Evolutionary conservation across 2,888 invertebrate species (phyloP).

Genomic region (Lasioglossum lativentre): DNA sequence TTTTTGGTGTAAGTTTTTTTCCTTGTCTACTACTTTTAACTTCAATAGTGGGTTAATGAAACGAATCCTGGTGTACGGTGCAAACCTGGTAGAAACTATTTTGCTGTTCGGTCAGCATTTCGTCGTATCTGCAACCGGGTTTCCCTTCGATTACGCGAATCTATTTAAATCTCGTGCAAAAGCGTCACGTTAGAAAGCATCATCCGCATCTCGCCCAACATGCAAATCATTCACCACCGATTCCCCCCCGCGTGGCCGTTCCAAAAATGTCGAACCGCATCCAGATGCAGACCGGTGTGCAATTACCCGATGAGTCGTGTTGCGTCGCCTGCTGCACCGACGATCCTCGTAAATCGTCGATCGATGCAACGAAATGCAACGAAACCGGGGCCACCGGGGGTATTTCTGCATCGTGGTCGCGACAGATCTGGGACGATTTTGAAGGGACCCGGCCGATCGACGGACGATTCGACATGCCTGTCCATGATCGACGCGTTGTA

Average conservation of each 20-base stretch:
- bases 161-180: slow-evolving; percentile 44
- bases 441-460: slow-evolving; percentile 50
- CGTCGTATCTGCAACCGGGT: neutral
- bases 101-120: neutral
- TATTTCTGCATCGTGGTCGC: slow-evolving; percentile 28
- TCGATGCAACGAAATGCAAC: slow-evolving; percentile 44
- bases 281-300: slow-evolving; percentile 23
- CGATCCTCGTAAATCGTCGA: slow-evolving; percentile 38
- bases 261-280: slow-evolving; percentile 53
- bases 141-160: neutral
- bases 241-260: slow-evolving; percentile 38
- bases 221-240: slow-evolving; percentile 56
- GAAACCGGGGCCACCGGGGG: slow-evolving; percentile 29
- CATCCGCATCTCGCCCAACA: slow-evolving; percentile 48
- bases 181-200: slow-evolving; percentile 47
- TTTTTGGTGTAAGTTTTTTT: too few species aligned
- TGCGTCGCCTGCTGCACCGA: slow-evolving; percentile 22
- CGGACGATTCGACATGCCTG: slow-evolving; percentile 51
- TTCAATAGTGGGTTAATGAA: neutral
- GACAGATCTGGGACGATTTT: slow-evolving; percentile 53
- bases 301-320: slow-evolving; percentile 48
- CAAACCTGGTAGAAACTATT: neutral
- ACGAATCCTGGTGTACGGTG: neutral
- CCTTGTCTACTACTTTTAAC: too few species aligned
- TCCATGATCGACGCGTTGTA: slow-evolving; percentile 52